Percentiles rank a stretch among this genome's conserved stretches.
phyloP scores from a whole-genome alignment of 2,797 vertebrate species.

The Sphaeramia orbicularis region DNA sequence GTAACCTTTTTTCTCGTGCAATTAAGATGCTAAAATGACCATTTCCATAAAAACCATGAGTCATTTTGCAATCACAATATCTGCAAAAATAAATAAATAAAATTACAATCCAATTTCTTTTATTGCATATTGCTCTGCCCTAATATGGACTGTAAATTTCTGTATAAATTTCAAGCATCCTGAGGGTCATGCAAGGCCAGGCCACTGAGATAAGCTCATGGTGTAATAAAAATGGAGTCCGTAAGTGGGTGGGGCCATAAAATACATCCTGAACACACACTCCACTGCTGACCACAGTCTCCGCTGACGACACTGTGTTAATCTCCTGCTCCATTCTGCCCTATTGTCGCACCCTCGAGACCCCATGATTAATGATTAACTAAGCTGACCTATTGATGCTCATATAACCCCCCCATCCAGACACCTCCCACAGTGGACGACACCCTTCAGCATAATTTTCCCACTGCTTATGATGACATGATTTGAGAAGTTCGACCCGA shows the following conservation, averaged over 20 bases:
- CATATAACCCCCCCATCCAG: slow-evolving; percentile 12
- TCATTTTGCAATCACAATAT: no score
- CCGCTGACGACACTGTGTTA: slow-evolving; percentile 24
- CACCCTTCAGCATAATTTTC: slow-evolving; percentile 35
- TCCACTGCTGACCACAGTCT: slow-evolving; percentile 16
- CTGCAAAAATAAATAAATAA: no score
- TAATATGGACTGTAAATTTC: neutral
- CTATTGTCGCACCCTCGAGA: slow-evolving; percentile 54
- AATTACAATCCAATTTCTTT: no score
- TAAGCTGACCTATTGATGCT: slow-evolving; percentile 44
- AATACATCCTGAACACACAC: slow-evolving; percentile 10
- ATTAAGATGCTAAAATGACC: no score
- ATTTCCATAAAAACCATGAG: no score
- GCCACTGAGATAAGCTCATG: neutral
- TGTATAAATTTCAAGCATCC: neutral
- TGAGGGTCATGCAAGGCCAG: slow-evolving; percentile 3
- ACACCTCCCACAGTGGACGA: slow-evolving; percentile 2
- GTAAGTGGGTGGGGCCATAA: neutral
- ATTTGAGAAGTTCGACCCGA: slow-evolving; percentile 37
- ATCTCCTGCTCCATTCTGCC: slow-evolving; percentile 54
- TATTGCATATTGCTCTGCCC: neutral
- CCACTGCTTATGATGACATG: slow-evolving; percentile 33
- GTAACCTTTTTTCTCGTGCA: no score
- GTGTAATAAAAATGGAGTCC: neutral
- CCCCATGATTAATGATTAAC: slow-evolving; percentile 58